phyloP scores from a whole-genome alignment of 1,140 invertebrate genomes.

The Goniozus legneri region DNA sequence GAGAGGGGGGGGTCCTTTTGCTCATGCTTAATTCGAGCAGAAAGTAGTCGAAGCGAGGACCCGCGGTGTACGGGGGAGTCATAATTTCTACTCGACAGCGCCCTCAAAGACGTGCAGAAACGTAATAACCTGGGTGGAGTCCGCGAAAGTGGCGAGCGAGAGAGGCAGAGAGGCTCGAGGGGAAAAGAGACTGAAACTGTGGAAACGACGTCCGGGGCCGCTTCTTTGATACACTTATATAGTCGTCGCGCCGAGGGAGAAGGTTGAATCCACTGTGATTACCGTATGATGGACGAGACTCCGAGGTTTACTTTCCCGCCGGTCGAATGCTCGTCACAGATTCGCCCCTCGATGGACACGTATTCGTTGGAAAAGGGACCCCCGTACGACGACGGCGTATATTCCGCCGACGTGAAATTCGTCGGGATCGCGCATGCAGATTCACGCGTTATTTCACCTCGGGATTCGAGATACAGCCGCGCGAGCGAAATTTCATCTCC shows the following conservation, averaged over 20 bases:
- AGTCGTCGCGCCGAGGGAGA: slow-evolving; percentile 31
- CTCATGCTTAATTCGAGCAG: slow-evolving; percentile 38
- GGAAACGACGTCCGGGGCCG: slow-evolving; percentile 28
- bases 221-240: slow-evolving; percentile 50
- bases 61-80: slow-evolving; percentile 35
- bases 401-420: too few species aligned
- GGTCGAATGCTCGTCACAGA: slow-evolving; percentile 31
- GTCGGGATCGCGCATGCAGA: slow-evolving; percentile 16
- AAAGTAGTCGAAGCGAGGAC: slow-evolving; percentile 36
- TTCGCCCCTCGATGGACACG: slow-evolving; percentile 29
- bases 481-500: too few species aligned
- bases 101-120: slow-evolving; percentile 47
- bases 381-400: too few species aligned
- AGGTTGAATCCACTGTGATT: slow-evolving; percentile 46
- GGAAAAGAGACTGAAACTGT: slow-evolving; percentile 20
- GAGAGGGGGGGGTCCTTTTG: too few species aligned
- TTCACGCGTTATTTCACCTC: slow-evolving; percentile 23
- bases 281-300: slow-evolving; percentile 39
- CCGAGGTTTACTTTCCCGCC: slow-evolving; percentile 31
- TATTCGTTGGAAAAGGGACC: slow-evolving; percentile 21
- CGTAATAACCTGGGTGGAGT: slow-evolving; percentile 27
- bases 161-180: slow-evolving; percentile 2
- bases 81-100: slow-evolving; percentile 47
- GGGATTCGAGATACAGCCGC: too few species aligned
- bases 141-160: slow-evolving; percentile 1